Evolutionary conservation across 2,888 invertebrate genomes (phyloP).

Genomic region (Julus scanicus): DNA sequence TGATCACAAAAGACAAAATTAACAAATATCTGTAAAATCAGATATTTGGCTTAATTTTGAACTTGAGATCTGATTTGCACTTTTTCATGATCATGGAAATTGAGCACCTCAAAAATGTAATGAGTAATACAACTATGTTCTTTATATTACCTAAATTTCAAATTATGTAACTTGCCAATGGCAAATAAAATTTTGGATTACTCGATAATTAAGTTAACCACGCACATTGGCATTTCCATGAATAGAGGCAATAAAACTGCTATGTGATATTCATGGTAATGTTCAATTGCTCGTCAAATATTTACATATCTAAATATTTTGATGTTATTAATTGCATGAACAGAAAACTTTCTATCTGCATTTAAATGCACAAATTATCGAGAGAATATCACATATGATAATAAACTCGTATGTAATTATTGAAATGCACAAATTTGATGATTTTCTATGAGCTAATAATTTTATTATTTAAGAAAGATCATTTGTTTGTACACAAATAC

Average conservation of each 20-base stretch:
- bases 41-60: not conserved
- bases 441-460: not conserved
- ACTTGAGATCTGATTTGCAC: not conserved
- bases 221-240: not conserved
- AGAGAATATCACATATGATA: not conserved
- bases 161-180: not conserved
- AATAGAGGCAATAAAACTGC: not conserved
- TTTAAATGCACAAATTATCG: slow-evolving; percentile 9
- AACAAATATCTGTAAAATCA: not conserved
- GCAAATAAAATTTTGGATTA: not conserved
- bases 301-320: not conserved
- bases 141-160: not conserved
- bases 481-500: slow-evolving; percentile 15
- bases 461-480: slow-evolving; percentile 22
- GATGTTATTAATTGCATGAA: not conserved
- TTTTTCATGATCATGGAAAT: not conserved
- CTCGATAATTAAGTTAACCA: not conserved
- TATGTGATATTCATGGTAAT: not conserved
- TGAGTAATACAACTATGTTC: not conserved
- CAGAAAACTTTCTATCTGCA: not conserved
- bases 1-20: not conserved
- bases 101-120: not conserved
- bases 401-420: not conserved
- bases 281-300: not conserved
- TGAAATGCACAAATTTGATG: not conserved